Evolutionary conservation across 1,140 invertebrate species (phyloP), one percentile per base, ranked within the genome.

Genomic region (Rhyacophila brunnea): DNA sequence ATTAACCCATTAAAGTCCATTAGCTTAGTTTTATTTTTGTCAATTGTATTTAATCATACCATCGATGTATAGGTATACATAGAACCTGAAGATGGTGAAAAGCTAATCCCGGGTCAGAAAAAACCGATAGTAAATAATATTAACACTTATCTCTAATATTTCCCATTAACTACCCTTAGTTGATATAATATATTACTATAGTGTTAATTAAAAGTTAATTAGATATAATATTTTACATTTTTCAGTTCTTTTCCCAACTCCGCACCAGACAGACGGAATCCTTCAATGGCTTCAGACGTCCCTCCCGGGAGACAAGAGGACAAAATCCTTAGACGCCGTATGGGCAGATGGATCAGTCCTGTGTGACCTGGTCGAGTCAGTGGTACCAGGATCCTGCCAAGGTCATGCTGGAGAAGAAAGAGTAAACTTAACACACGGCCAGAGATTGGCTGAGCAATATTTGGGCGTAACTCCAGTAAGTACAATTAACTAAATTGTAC

Each of bases 271-370:
- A 53, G 67, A 75, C 52, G 60, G 68, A 6, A 68, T 77, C 2
- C 54, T 80, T 50, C 58, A 70, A 72, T 80, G 78, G 78, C 69
- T 80, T 20, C 70, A 68, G 28, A 71, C 74, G 13, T 67, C 66
- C 1, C 72, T 74, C 5, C 70, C 74, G 0, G 70, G 74, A 38
- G 64, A 72, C 23, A 69, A 72, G 32, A 73, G 63, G 32, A 35
- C 45, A 9, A 38, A 71, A 34, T 67, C 70, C 35, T 46, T 78
- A 55, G 74, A 77, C 47, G 69, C 74, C 7, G 71, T 83, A 13
- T 83, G 82, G 82, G 68, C 70, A 2, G 80, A 83, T 60, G 82
- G 82, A 15, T 81, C 80, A 65, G 72, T 83, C 15, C 66, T 83
- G 1, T 84, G 82, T 62, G 80, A 79, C 5, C 71, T 81, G 10